Base-by-base conservation (phyloP, 1,140 invertebrate species). In the Zaprionus kolodkinae region DNA sequence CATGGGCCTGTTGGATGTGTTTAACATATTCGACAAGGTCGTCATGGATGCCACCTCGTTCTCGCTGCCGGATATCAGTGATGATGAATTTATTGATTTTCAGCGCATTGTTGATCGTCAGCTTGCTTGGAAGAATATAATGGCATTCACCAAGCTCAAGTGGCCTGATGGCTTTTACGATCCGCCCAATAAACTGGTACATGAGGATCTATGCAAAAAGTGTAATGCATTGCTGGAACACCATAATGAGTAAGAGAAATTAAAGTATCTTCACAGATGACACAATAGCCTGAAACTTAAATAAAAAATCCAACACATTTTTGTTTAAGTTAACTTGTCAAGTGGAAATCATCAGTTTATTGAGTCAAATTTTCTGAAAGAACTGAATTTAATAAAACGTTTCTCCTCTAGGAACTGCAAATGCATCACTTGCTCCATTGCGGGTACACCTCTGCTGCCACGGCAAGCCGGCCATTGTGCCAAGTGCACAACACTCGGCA, bases 361-460 rank as follows among this genome's bases (percentile, higher is more conserved):
- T 21, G 21, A 21, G 4, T 35, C 10, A 35, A 35, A 33, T 7
- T 33, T 6, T 33, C 10, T 35, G 6, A 35, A 7, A 9, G 33
- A 9, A 15, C n/a, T 15, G 15, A 43, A 3, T n/a, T 7, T 30
- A 15, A 25, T 27, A 12, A 12, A 55, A 33, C 3, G n/a, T 43
- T 17, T 30, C 30, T 30, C 11, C 57, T 38, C 10, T 30, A 92
- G 91, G 56, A 80, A 88, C 72, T 93, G 92, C 70, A 87, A 91
- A 77, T 93, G 92, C 73, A 85, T 92, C 45, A 92, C 92, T 60
- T 93, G 92, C 74, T 91, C 90, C 11, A 91, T 93, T 55, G 91
- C 91, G 57, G 92, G 92, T 13, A 91, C 85, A 36, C 91, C 91
- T 54, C 74, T 91, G 54, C 59, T 86, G 62, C 87, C 87, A 21